phyloP scores from a whole-genome alignment of 2,113 vertebrate genomes.

The Rhipidura dahli region DNA sequence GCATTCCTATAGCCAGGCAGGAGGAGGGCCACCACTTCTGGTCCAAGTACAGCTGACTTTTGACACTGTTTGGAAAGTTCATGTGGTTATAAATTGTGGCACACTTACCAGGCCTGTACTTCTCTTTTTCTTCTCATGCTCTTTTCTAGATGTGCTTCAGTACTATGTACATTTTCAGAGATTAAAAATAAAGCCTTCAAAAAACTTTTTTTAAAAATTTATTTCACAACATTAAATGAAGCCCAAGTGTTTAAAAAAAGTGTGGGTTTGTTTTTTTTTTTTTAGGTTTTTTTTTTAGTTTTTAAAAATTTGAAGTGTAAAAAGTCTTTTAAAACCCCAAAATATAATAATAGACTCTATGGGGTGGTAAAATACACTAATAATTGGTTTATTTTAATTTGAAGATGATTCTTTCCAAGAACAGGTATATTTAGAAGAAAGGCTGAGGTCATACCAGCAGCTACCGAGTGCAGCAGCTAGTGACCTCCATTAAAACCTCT shows the following conservation, averaged over 20 bases:
- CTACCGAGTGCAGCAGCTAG: not conserved
- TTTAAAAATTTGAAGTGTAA: not conserved
- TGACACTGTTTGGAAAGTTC: not conserved
- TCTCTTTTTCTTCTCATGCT: not conserved
- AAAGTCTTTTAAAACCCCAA: fast-evolving
- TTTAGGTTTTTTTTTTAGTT: fast-evolving
- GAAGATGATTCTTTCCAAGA: not conserved
- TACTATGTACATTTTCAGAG: not conserved
- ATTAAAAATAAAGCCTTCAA: not conserved
- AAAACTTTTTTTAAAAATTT: not conserved
- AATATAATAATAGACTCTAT: not conserved
- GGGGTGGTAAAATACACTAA: not conserved
- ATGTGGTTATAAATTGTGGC: not conserved
- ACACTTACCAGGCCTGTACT: not conserved
- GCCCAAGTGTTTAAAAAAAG: not conserved
- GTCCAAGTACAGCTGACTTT: not conserved
- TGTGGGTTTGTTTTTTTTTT: too few species aligned
- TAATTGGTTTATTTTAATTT: not conserved
- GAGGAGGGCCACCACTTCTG: not conserved
- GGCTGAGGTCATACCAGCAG: not conserved
- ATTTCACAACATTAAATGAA: not conserved
- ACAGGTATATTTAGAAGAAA: not conserved
- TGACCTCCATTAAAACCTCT: not conserved
- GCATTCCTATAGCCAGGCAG: not conserved
- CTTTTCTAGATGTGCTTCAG: not conserved